Conservation (phyloP, 2,797 vertebrate species). For the Tragopan temminckii region DNA sequence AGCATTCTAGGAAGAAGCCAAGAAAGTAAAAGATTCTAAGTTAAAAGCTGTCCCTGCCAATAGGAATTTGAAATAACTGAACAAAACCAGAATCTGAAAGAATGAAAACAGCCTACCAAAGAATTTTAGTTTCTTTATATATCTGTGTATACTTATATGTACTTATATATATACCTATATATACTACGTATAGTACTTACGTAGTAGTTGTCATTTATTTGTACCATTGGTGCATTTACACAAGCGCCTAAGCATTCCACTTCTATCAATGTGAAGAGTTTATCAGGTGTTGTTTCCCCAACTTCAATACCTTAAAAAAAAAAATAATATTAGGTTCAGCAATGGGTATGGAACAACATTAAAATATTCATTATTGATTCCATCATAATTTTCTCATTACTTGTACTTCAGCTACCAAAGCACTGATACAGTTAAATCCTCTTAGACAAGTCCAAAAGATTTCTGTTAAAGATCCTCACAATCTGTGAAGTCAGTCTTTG, state of each 20-base stretch:
- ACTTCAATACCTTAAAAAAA: conserved; percentile 91
- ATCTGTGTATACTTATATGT: conserved; percentile 13
- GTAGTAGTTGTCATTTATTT: conserved; percentile 99
- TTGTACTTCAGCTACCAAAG: neutral
- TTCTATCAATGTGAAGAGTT: conserved; percentile 95
- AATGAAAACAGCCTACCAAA: neutral
- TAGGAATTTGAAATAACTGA: neutral
- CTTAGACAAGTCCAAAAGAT: neutral
- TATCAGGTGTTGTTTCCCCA: conserved; percentile 95
- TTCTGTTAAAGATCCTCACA: neutral
- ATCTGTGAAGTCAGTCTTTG: neutral
- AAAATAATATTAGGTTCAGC: conserved; percentile 22
- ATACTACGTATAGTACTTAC: conserved; percentile 85
- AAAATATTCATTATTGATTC: neutral
- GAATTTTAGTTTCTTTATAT: neutral
- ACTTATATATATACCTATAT: conserved; percentile 36
- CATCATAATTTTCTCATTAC: neutral
- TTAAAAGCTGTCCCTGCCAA: neutral
- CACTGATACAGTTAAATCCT: neutral
- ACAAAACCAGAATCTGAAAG: neutral
- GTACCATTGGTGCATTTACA: conserved; percentile 98
- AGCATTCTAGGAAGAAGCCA: neutral
- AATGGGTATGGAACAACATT: neutral
- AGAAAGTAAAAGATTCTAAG: neutral
- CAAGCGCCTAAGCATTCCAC: conserved; percentile 99